Evolutionary conservation across 2,888 invertebrate species (phyloP).

Genomic region (Caenorhabditis panamensis): DNA sequence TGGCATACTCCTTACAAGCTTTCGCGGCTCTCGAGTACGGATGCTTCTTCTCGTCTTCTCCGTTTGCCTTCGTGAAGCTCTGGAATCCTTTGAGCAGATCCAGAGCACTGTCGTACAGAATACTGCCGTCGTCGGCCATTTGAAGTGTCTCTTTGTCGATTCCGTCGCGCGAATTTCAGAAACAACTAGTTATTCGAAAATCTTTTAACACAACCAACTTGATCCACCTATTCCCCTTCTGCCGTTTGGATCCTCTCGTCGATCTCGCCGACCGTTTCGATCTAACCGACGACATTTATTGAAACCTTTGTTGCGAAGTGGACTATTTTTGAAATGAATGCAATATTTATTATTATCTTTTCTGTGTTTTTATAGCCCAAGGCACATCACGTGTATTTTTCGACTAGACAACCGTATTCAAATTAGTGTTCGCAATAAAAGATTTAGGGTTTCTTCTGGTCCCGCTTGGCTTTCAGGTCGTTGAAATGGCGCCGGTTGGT

Average conservation of each 20-base stretch:
- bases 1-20: not conserved
- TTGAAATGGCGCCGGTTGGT: conserved; percentile 70
- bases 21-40: conserved; percentile 3
- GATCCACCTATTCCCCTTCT: conserved; percentile 4
- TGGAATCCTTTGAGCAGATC: conserved; percentile 1
- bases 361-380: too few relatives aligned
- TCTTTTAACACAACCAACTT: not conserved
- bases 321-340: not conserved
- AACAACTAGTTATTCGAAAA: not conserved
- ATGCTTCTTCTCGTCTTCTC: conserved; percentile 6
- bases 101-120: not conserved
- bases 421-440: not conserved
- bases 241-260: not conserved
- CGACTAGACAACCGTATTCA: conserved; percentile 10
- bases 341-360: conserved; percentile 2
- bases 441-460: conserved; percentile 20
- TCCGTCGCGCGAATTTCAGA: not conserved
- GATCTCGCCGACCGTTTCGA: not conserved
- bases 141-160: not conserved
- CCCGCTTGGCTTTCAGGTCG: conserved; percentile 56
- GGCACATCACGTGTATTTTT: conserved; percentile 13
- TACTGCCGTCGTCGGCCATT: conserved; percentile 4
- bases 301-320: not conserved
- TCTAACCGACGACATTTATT: conserved; percentile 18
- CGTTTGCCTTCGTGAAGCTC: not conserved